These are phyloP conservation scores for Darevskia mixta DNA, from an alignment of 2,797 vertebrate genomes.

Conservation along the genomic window DNA sequence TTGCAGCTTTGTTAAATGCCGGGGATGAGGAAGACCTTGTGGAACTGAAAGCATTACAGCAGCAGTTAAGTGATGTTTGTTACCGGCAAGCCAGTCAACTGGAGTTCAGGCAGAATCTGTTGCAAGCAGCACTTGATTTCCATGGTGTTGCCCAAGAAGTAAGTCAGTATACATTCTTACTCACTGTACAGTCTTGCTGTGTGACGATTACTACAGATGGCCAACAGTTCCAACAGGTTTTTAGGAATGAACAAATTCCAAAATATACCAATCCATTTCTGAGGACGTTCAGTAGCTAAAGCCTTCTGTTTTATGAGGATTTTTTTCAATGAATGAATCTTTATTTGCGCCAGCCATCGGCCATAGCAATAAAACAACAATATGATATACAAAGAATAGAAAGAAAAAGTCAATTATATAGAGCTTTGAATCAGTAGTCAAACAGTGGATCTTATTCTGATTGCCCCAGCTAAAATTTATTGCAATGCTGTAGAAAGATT, in stretches of 20 bases:
- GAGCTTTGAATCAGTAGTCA: too few relatives aligned
- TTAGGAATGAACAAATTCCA: neutral
- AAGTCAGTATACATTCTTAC: conserved; percentile 40
- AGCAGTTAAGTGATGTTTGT: conserved; percentile 97
- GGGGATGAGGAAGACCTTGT: conserved; percentile 95
- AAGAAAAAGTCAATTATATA: too few relatives aligned
- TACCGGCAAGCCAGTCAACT: conserved; percentile 96
- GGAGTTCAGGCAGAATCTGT: conserved; percentile 94
- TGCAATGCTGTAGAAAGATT: neutral
- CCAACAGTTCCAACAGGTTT: neutral
- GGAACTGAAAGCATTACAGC: conserved; percentile 93
- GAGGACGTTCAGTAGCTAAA: neutral
- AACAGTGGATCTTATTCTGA: too few relatives aligned
- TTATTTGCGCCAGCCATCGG: too few relatives aligned
- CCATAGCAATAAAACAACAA: too few relatives aligned
- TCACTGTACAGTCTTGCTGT: neutral
- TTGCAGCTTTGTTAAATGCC: conserved; percentile 91
- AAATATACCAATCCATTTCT: neutral
- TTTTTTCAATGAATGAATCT: too few relatives aligned
- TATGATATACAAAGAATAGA: too few relatives aligned
- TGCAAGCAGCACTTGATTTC: conserved; percentile 95
- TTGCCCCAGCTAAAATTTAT: neutral
- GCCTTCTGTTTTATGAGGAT: neutral
- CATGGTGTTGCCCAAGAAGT: conserved; percentile 96
- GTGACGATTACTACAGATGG: neutral